These are phyloP conservation scores for Ceratina calcarata DNA, from an alignment of 1,140 invertebrate genomes.

Conservation along the genomic window DNA sequence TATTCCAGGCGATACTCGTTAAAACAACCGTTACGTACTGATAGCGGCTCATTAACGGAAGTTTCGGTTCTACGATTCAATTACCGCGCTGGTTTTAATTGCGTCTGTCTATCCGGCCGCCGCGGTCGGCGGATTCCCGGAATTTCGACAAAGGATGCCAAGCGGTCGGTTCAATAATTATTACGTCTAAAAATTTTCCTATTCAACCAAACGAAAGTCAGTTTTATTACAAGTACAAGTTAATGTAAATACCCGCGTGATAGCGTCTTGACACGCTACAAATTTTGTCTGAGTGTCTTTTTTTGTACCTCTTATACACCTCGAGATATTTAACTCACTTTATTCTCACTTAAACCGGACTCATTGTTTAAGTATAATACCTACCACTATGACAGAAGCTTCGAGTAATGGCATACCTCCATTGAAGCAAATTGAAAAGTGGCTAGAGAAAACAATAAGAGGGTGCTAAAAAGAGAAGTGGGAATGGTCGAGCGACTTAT, in stretches of 20 bases:
- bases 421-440: background rate
- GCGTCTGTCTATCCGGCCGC: slow-evolving; percentile 58
- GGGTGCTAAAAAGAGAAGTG: background rate
- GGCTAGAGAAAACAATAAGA: background rate
- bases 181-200: slow-evolving; percentile 30
- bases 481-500: slow-evolving; percentile 35
- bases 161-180: slow-evolving; percentile 22
- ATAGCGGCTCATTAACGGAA: slow-evolving; percentile 71
- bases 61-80: slow-evolving; percentile 70
- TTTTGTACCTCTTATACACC: background rate
- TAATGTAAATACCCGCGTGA: too few relatives aligned
- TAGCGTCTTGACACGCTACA: too few relatives aligned
- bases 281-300: background rate
- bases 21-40: slow-evolving; percentile 69
- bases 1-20: slow-evolving; percentile 67
- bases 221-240: too few relatives aligned
- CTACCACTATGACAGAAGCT: too few relatives aligned
- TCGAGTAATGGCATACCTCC: background rate
- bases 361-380: background rate
- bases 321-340: background rate
- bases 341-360: background rate
- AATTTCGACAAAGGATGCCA: slow-evolving; percentile 20
- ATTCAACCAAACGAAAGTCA: background rate
- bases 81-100: slow-evolving; percentile 72
- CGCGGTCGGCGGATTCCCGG: background rate